phyloP scores from a whole-genome alignment of 1,140 invertebrate species.

The Nymphalis io region DNA sequence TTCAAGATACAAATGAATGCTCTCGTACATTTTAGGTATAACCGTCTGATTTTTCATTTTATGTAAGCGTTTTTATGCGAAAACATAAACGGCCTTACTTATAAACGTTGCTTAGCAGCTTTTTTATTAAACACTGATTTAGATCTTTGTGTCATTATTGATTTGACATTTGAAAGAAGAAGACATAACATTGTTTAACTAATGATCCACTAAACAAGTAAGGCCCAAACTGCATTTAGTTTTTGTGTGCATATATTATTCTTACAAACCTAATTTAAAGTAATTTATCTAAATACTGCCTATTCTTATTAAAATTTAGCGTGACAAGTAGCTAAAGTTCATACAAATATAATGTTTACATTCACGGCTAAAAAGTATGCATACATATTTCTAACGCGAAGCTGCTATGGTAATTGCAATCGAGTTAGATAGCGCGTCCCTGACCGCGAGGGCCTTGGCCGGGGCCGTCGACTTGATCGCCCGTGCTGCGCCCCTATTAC shows the following conservation, averaged over 20 bases:
- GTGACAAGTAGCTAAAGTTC: background rate
- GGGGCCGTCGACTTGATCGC: slow-evolving; percentile 63
- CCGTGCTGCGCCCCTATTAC: slow-evolving; percentile 47
- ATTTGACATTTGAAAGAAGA: too few species aligned
- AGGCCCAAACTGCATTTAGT: too few species aligned
- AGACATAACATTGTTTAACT: too few species aligned
- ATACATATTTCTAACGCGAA: slow-evolving; percentile 33
- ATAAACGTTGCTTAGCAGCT: too few species aligned
- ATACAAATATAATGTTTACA: background rate
- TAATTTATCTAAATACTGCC: background rate
- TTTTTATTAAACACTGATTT: too few species aligned
- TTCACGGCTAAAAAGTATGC: slow-evolving; percentile 1
- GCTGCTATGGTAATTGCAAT: slow-evolving; percentile 49
- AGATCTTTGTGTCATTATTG: too few species aligned
- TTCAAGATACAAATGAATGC: background rate
- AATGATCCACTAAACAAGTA: too few species aligned
- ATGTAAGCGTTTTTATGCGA: too few species aligned
- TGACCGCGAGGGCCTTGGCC: slow-evolving; percentile 72
- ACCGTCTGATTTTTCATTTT: too few species aligned
- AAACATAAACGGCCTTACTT: too few species aligned
- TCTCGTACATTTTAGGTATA: too few species aligned
- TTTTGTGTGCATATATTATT: background rate
- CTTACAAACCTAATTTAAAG: background rate
- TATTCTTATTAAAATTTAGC: background rate
- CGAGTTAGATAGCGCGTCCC: slow-evolving; percentile 67